Evolutionary conservation across 2,888 invertebrate genomes (phyloP).

Genomic region (Drosophila paucipuncta): DNA sequence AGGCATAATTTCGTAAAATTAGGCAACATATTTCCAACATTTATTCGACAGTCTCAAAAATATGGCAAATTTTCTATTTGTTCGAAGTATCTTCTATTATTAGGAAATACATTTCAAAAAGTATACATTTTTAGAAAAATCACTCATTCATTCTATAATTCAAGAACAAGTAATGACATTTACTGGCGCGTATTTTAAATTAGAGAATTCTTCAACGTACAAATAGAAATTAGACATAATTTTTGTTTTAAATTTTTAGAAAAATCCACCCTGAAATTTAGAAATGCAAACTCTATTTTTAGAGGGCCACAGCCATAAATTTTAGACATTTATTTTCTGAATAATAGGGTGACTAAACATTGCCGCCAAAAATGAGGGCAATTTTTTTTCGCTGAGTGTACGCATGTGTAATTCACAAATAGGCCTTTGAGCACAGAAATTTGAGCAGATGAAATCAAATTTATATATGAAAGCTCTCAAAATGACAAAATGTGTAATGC

Average conservation of each 20-base stretch:
- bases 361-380: rapidly evolving
- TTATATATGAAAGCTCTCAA: background rate
- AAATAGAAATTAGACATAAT: background rate
- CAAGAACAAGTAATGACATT: background rate
- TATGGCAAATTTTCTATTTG: background rate
- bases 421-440: background rate
- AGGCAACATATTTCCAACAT: background rate
- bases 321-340: background rate
- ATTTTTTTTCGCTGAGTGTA: background rate
- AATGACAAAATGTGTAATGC: background rate
- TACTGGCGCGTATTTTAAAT: background rate
- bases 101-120: background rate
- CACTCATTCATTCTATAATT: background rate
- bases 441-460: background rate
- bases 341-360: background rate
- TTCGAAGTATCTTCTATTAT: background rate
- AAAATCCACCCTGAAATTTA: background rate
- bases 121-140: background rate
- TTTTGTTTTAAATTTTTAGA: background rate
- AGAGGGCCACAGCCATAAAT: background rate
- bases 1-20: background rate
- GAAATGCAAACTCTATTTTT: background rate
- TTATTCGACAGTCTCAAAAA: background rate
- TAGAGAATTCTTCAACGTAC: background rate
- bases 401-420: background rate